phyloP scores from a whole-genome alignment of 1,140 invertebrate species.

The Phortica variegata region DNA sequence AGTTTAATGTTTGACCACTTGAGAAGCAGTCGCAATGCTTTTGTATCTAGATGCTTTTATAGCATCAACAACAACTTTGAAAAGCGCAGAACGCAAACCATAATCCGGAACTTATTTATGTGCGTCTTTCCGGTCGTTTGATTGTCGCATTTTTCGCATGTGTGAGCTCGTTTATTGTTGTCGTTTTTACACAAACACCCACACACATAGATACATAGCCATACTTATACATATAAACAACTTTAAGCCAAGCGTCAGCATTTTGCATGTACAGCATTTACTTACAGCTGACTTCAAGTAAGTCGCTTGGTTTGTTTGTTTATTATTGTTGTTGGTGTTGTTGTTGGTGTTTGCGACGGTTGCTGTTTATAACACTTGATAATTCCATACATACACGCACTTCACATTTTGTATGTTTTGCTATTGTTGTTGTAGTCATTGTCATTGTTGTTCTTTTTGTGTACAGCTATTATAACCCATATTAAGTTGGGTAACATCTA shows the following conservation, averaged over 20 bases:
- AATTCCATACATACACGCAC: slow-evolving; percentile 51
- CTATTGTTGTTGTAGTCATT: too few species aligned
- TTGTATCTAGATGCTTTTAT: too few species aligned
- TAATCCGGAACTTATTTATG: slow-evolving; percentile 53
- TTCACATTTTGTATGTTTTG: too few species aligned
- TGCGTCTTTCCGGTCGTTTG: slow-evolving; percentile 50
- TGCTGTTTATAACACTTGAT: slow-evolving; percentile 48
- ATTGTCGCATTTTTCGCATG: slow-evolving; percentile 42
- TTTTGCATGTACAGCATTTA: too few species aligned
- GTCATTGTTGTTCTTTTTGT: too few species aligned
- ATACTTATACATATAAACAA: slow-evolving; percentile 44
- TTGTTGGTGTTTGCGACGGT: slow-evolving; percentile 8
- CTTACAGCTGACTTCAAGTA: slow-evolving; percentile 47
- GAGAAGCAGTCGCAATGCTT: too few species aligned
- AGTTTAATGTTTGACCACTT: too few species aligned
- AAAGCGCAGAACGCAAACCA: too few species aligned
- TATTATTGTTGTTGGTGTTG: slow-evolving; percentile 25
- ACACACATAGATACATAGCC: slow-evolving; percentile 14
- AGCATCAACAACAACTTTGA: too few species aligned
- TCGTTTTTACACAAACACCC: slow-evolving; percentile 8
- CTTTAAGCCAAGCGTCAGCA: too few species aligned
- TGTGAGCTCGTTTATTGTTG: slow-evolving; percentile 14
- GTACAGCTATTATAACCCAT: too few species aligned
- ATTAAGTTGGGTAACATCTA: too few species aligned
- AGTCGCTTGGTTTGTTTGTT: slow-evolving; percentile 18